Evolutionary conservation across 2,113 vertebrate genomes (phyloP).

Genomic region (Megaceryle maxima): DNA sequence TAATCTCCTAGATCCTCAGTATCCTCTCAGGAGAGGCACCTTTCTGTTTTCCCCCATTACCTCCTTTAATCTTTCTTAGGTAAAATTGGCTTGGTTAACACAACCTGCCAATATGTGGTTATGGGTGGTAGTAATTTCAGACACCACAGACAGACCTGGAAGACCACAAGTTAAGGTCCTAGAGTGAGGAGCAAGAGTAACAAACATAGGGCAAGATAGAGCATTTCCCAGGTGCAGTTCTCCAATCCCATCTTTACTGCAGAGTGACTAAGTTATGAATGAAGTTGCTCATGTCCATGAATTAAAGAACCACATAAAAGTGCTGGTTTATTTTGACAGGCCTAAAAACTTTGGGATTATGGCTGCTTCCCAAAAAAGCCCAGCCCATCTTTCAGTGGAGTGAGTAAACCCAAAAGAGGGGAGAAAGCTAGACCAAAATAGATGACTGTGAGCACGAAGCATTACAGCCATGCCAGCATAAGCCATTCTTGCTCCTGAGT

Average conservation of each 20-base stretch:
- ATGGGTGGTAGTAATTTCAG: background rate
- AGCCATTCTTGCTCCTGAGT: background rate
- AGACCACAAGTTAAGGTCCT: background rate
- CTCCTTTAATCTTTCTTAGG: background rate
- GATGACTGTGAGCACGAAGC: background rate
- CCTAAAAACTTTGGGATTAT: background rate
- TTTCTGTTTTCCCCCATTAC: background rate
- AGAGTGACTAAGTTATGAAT: background rate
- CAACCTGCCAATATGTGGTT: background rate
- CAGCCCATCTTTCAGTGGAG: background rate
- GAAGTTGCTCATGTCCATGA: background rate
- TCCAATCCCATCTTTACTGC: background rate
- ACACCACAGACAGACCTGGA: background rate
- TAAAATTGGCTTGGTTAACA: background rate
- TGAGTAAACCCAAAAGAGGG: background rate
- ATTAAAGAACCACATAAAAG: background rate
- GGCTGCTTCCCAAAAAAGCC: background rate
- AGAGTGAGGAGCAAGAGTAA: background rate
- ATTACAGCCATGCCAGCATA: background rate
- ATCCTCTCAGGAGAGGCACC: background rate
- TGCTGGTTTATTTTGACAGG: background rate
- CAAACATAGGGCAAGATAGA: background rate
- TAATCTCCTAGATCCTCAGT: background rate
- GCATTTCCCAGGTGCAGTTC: background rate
- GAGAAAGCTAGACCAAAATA: constrained; percentile 25